These are phyloP conservation scores for Zaprionus lineosus DNA, from an alignment of 2,888 invertebrate genomes.

Conservation along the genomic window DNA sequence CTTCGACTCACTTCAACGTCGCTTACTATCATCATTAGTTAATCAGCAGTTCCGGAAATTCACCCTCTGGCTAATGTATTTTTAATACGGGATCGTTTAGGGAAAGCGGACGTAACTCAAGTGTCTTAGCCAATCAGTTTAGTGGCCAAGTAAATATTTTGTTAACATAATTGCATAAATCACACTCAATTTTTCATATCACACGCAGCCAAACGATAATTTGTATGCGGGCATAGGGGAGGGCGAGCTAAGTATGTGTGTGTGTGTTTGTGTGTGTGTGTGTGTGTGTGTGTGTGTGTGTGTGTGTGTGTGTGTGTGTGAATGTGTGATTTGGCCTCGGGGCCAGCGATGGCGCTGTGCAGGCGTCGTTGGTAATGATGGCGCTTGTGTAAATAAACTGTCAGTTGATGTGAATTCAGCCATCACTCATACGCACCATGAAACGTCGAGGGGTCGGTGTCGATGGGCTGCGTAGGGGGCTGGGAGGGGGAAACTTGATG, in stretches of 20 bases:
- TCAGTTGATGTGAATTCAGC: constrained; percentile 72
- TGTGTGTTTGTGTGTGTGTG: constrained; percentile 10
- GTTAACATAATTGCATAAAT: constrained; percentile 76
- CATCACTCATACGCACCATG: constrained; percentile 64
- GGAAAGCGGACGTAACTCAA: constrained; percentile 19
- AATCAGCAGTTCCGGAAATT: constrained; percentile 2
- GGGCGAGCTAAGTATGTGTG: constrained; percentile 1
- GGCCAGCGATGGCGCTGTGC: constrained; percentile 18
- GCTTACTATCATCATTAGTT: constrained; percentile 20
- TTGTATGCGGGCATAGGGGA: no score
- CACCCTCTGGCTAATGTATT: constrained; percentile 28
- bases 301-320: constrained; percentile 12
- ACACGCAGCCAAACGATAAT: constrained; percentile 49
- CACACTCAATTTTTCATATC: constrained; percentile 73
- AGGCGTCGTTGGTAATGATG: constrained; percentile 67
- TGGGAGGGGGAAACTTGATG: no score
- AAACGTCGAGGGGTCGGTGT: constrained; percentile 5
- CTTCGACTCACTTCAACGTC: no score
- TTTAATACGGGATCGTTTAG: constrained; percentile 39
- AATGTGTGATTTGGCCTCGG: constrained; percentile 27
- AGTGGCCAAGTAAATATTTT: constrained; percentile 72
- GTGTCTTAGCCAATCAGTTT: constrained; percentile 62
- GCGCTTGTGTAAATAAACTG: constrained; percentile 75
- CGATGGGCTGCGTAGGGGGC: no score
- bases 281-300: constrained; percentile 3